Evolutionary conservation across 1,140 invertebrate genomes (phyloP).

Genomic region (Drosophila grimshawi): DNA sequence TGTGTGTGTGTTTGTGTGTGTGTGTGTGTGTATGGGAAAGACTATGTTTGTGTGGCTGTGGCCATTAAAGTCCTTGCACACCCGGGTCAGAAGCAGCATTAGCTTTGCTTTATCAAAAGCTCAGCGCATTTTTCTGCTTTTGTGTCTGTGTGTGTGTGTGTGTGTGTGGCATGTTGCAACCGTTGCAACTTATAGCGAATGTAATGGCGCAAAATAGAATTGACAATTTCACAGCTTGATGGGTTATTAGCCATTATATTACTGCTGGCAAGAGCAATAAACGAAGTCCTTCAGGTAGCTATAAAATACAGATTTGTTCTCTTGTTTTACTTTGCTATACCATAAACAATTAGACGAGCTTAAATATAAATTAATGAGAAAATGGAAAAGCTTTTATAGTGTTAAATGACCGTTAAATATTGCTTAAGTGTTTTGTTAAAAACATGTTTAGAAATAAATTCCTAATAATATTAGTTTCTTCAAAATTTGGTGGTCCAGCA

Average conservation of each 20-base stretch:
- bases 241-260: slow-evolving; percentile 25
- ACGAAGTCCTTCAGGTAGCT: background rate
- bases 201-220: slow-evolving; percentile 27
- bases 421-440: too few species aligned
- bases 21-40: background rate
- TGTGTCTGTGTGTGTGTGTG: background rate
- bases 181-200: slow-evolving; percentile 25
- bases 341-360: background rate
- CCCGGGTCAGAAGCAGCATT: slow-evolving; percentile 52
- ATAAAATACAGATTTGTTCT: background rate
- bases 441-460: too few species aligned
- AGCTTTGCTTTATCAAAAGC: slow-evolving; percentile 50
- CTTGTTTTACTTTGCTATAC: background rate
- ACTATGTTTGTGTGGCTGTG: slow-evolving; percentile 13
- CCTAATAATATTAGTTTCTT: too few species aligned
- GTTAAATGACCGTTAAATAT: too few species aligned
- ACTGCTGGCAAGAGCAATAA: slow-evolving; percentile 7
- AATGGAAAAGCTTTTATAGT: too few species aligned
- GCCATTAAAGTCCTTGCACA: slow-evolving; percentile 21
- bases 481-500: too few species aligned
- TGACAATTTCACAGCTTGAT: slow-evolving; percentile 13
- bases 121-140: slow-evolving; percentile 26
- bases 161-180: slow-evolving; percentile 43
- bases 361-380: too few species aligned
- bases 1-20: slow-evolving; percentile 17